Conservation (phyloP, 1,140 invertebrate genomes). For the Apis florea region DNA sequence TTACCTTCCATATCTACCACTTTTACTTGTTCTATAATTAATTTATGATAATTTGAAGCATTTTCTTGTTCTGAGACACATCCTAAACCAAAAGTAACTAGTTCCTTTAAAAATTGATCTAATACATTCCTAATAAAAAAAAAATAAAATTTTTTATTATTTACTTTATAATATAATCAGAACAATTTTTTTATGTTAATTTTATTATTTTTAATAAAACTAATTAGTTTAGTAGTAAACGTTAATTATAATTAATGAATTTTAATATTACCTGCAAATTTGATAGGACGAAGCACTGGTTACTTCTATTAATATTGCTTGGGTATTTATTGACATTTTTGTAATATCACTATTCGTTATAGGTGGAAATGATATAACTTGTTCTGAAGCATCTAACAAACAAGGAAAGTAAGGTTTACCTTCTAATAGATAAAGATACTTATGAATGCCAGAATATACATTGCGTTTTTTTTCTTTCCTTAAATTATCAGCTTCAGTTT, state of each 20-base stretch:
- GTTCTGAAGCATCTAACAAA: conserved; percentile 82
- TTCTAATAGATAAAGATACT: conserved; percentile 89
- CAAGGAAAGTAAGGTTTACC: conserved; percentile 87
- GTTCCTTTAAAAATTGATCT: conserved; percentile 84
- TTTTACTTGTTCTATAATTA: conserved; percentile 86
- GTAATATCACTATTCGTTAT: conserved; percentile 91
- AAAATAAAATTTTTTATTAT: not conserved
- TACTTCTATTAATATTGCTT: conserved; percentile 88
- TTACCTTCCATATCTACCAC: conserved; percentile 86
- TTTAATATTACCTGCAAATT: conserved; percentile 81
- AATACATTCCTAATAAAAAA: conserved; percentile 81
- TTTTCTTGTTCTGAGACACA: conserved; percentile 63
- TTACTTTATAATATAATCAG: not conserved
- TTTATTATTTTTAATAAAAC: not conserved
- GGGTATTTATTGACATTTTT: conserved; percentile 86
- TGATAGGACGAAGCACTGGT: conserved; percentile 85
- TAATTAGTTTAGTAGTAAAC: not conserved
- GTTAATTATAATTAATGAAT: conserved; percentile 2
- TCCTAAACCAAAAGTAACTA: conserved; percentile 81
- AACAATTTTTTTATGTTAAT: not conserved
- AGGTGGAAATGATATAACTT: conserved; percentile 90
- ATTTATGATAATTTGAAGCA: conserved; percentile 64
- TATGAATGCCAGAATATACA: conserved; percentile 89
- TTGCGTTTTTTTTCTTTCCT: conserved; percentile 90
- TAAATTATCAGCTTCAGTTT: conserved; percentile 87